Evolutionary conservation across 92 coral and sea anemone species (phyloP).

Genomic region (Epizoanthus illoricatus): DNA sequence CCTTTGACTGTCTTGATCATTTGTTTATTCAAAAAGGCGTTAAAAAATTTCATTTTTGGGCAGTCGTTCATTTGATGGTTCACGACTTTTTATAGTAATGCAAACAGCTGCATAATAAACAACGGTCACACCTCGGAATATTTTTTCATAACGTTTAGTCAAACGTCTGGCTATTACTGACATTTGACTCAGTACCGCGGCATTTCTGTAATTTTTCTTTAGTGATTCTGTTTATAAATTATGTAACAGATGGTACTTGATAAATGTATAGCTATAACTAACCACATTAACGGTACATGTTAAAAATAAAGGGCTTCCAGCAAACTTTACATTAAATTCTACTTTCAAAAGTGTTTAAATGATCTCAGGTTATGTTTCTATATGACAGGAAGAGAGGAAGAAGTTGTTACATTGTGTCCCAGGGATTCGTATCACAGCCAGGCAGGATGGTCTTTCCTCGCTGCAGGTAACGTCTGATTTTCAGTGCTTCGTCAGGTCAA

Average conservation of each 20-base stretch:
- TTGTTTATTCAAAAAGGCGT: no score
- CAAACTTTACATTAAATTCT: background rate
- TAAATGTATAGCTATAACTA: no score
- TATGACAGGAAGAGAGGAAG: slow-evolving; percentile 73
- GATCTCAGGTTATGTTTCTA: background rate
- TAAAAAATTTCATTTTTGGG: no score
- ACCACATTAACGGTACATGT: background rate
- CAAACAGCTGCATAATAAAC: no score
- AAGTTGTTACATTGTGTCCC: slow-evolving; percentile 60
- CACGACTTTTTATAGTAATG: no score
- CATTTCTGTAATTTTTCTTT: no score
- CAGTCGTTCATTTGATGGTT: no score
- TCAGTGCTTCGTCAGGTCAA: background rate
- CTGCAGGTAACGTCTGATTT: slow-evolving; percentile 67
- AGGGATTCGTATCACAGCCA: slow-evolving; percentile 81
- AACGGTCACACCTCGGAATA: no score
- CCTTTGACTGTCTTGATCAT: no score
- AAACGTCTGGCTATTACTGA: background rate
- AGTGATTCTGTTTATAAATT: no score
- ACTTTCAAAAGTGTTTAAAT: background rate
- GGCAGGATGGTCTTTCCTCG: slow-evolving; percentile 83
- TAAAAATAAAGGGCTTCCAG: background rate
- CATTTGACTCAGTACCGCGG: background rate
- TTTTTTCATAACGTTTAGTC: no score
- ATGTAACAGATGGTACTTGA: no score